Base-by-base conservation (phyloP, 2,797 vertebrate species). In the Siniperca undulata region DNA sequence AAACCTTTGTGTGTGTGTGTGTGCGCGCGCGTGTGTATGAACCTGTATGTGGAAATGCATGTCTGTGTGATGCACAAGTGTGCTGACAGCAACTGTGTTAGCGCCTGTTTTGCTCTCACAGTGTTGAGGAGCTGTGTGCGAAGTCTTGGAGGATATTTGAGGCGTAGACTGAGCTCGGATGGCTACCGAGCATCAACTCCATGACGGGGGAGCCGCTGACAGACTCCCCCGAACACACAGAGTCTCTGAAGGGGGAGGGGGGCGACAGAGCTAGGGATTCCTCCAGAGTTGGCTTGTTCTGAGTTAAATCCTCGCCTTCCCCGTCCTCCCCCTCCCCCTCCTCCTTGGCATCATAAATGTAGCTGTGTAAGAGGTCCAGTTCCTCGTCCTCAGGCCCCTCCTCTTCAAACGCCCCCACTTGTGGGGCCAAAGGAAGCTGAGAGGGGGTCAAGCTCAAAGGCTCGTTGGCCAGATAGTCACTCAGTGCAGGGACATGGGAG, bases 171-270 rank as follows among this genome's bases (percentile, higher is more conserved):
- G 96, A 95, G 76, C 93, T 94, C 73, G 95, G 95, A 8, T 96
- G 96, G n/a, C 93, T 96, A 87, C 96, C 96, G 70, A 97, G 95
- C 90, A 97, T 95, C 0, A 95, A 97, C 89, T 97, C 97, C 0
- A 96, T 96, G 86, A 95, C 89, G 0, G 97, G 97, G 38, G 98
- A 98, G 91, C 96, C 96, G 50, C 95, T 96, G 85, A 90, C 87
- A 0, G 97, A 99, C 89, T 97, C 97, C 89, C 95, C 97, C 0
- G 97, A 99, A 88, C 95, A 97, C 92, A 97, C 96, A 0, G 98
- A 99, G 96, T 99, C 98, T 92, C 98, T 97, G 92, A 99, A 99
- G 40, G 99, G 98, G 66, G 98, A 99, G 0, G 98, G 99, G 0
- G 99, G 99, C 0, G 97, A 98, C 86, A 99, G 94, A 0, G 97